Evolutionary conservation across 2,888 invertebrate genomes (phyloP).

Genomic region (Conistra vaccinii): DNA sequence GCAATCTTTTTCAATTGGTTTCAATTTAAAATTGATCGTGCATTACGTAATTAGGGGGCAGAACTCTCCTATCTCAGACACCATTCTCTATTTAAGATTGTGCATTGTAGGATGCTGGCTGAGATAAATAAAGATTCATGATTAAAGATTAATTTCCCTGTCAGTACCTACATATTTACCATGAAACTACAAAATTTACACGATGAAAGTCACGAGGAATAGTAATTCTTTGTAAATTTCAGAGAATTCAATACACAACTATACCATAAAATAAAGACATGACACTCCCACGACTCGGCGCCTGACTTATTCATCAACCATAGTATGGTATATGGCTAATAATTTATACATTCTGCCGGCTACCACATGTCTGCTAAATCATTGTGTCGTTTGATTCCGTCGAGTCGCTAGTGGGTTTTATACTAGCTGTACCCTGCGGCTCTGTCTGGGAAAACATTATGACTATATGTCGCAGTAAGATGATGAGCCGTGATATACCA

Average conservation of each 20-base stretch:
- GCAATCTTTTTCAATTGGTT: too few relatives aligned
- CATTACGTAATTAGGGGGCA: too few relatives aligned
- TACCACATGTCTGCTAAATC: constrained; percentile 52
- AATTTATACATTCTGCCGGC: constrained; percentile 59
- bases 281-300: constrained; percentile 15
- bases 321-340: constrained; percentile 41
- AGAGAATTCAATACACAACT: constrained; percentile 20
- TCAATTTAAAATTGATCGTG: too few relatives aligned
- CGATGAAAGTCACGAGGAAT: constrained; percentile 24
- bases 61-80: too few relatives aligned
- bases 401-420: not conserved
- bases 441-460: not conserved
- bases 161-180: not conserved
- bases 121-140: not conserved
- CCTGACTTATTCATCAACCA: constrained; percentile 58
- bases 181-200: not conserved
- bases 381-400: constrained; percentile 43
- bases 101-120: too few relatives aligned
- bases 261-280: constrained; percentile 36
- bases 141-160: not conserved
- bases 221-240: constrained; percentile 17
- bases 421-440: not conserved
- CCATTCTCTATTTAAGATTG: too few relatives aligned
- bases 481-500: too few relatives aligned
- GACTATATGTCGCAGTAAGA: too few relatives aligned